Base-by-base conservation (phyloP, 2,797 vertebrate species). In the Coreius guichenoti region DNA sequence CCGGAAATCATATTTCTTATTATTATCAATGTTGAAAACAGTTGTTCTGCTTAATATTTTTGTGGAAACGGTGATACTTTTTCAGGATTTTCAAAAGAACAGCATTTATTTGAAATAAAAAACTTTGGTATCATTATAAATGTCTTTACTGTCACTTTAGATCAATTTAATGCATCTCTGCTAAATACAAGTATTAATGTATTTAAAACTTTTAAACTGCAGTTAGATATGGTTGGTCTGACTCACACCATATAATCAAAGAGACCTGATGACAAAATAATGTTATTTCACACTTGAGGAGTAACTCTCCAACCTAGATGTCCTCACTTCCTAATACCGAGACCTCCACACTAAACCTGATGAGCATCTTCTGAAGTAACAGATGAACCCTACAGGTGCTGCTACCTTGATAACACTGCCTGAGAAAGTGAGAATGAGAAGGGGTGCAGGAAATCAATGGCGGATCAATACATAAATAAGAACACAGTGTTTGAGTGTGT, bases 401-500 rank as follows among this genome's bases (percentile, higher is more conserved):
- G 56, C 47, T 68, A 84, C 81, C 81, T 86, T 73, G 70, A 81
- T 84, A 85, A 87, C 56, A 84, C 56, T 61, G 72, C 65, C 54
- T 33, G 65, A 80, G 74, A 82, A 80, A 89, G 86, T 77, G 82
- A 29, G 81, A 67, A 80, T 17, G 74, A 78, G 77, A 67, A 75
- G 68, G 16, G 58, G 72, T 85, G 83, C 90, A 84, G 87, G 81
- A 77, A 84, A 87, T 88, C 89, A 54, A 90, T 88, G 49, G 49
- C 23, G 19, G 47, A 86, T 89, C 83, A 81, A 90, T 89, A 87
- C 80, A 86, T 80, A 86, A 83, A 90, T 88, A 90, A 88, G 84
- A 81, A 74, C 65, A 83, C 63, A 77, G 73, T 74, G 85, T 47
- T 63, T 79, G 74, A 78, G 79, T 31, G 83, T 76, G 68, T 88